Conservation (phyloP, 2,797 vertebrate genomes). For the Pelochelys cantorii region DNA sequence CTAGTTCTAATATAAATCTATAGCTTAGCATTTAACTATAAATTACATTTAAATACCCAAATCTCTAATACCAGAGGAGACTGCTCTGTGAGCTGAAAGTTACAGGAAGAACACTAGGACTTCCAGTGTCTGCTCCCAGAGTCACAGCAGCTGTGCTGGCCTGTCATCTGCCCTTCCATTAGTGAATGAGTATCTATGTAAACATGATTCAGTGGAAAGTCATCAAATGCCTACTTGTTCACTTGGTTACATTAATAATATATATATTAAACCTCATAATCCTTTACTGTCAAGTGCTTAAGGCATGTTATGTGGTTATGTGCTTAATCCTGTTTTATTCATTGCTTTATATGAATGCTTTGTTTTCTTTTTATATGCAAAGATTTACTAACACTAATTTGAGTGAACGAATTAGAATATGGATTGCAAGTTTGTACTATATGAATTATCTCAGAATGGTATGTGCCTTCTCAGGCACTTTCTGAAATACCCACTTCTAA, state of each 20-base stretch:
- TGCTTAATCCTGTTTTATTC: background rate
- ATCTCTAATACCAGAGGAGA: background rate
- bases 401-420: background rate
- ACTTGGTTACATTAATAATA: background rate
- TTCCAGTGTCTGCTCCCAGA: background rate
- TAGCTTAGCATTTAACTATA: background rate
- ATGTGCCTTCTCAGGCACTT: conserved; percentile 18
- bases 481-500: conserved; percentile 27
- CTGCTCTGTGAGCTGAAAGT: background rate
- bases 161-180: fast-evolving
- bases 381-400: background rate
- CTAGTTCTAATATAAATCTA: background rate
- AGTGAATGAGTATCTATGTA: background rate
- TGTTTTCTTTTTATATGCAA: conserved; percentile 17
- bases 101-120: background rate
- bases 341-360: background rate
- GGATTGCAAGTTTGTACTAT: background rate
- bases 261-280: background rate
- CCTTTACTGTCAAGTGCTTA: background rate
- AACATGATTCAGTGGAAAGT: background rate
- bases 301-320: background rate
- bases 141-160: fast-evolving
- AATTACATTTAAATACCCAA: background rate
- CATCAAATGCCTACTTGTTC: background rate
- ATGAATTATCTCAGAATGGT: background rate